These are phyloP conservation scores for Syngnathoides biaculeatus DNA, from an alignment of 2,113 vertebrate species.

Conservation along the genomic window DNA sequence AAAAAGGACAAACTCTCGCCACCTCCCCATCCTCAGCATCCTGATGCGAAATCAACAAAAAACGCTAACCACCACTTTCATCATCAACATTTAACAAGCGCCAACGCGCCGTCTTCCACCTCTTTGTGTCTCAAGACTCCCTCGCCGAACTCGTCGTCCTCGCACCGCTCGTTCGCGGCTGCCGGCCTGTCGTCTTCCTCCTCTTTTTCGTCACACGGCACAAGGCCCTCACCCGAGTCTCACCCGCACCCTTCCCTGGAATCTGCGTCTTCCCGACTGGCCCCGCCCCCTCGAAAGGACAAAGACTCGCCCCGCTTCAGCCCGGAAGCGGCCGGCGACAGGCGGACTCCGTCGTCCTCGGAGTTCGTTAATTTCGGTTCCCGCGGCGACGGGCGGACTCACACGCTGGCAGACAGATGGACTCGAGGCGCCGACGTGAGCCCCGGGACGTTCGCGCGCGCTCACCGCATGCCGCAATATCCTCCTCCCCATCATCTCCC, in stretches of 20 bases:
- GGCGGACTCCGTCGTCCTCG: neutral
- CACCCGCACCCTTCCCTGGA: neutral
- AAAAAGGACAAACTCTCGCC: slow-evolving; percentile 53
- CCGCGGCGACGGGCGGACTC: slow-evolving; percentile 5
- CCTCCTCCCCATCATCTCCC: slow-evolving; percentile 32
- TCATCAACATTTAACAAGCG: slow-evolving; percentile 29
- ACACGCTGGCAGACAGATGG: slow-evolving; percentile 25
- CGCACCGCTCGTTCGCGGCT: neutral
- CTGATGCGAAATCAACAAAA: slow-evolving; percentile 64
- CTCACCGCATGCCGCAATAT: slow-evolving; percentile 55
- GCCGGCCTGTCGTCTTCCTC: slow-evolving; percentile 30
- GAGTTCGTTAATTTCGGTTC: slow-evolving; percentile 4
- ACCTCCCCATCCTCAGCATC: slow-evolving; percentile 14
- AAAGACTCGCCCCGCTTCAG: neutral
- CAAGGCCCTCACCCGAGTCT: slow-evolving; percentile 7
- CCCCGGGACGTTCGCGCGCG: slow-evolving; percentile 7
- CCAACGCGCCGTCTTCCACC: slow-evolving; percentile 36
- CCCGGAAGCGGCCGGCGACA: slow-evolving; percentile 3
- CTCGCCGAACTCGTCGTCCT: slow-evolving; percentile 5
- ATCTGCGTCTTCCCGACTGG: slow-evolving; percentile 56
- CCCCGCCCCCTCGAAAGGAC: slow-evolving; percentile 29
- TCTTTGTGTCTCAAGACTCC: neutral
- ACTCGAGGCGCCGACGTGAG: slow-evolving; percentile 17
- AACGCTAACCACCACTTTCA: slow-evolving; percentile 42
- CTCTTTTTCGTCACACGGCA: slow-evolving; percentile 21